Evolutionary conservation across 2,797 vertebrate genomes (phyloP).

Genomic region (Alcedo atthis): DNA sequence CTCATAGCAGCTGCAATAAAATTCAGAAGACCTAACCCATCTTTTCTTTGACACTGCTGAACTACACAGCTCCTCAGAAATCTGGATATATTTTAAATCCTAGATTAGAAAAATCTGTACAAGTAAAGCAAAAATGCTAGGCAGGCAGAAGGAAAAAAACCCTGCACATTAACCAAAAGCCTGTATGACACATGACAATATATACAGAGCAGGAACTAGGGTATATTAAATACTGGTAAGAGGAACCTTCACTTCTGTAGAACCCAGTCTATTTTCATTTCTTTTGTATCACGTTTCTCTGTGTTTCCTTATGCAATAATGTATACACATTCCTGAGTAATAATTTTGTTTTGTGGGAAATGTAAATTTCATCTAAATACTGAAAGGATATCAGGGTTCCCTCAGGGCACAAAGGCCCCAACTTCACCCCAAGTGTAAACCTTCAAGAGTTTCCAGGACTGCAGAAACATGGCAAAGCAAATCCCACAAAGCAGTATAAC

Average conservation of each 20-base stretch:
- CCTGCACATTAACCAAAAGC: background rate
- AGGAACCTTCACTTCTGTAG: background rate
- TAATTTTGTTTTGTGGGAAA: background rate
- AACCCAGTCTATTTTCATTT: background rate
- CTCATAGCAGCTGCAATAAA: accelerated
- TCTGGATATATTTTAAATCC: background rate
- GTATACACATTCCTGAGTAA: background rate
- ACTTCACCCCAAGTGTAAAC: background rate
- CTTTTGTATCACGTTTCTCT: background rate
- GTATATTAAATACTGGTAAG: background rate
- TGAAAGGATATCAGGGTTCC: background rate
- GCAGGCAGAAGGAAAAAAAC: background rate
- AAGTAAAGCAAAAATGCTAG: background rate
- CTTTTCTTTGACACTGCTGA: background rate
- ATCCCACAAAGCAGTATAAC: background rate
- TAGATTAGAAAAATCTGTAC: background rate
- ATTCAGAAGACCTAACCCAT: background rate
- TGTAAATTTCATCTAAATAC: background rate
- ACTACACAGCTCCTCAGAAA: background rate
- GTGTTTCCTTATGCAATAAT: background rate
- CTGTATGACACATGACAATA: background rate
- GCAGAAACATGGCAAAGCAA: background rate
- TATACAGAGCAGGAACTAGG: background rate
- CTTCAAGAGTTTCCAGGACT: background rate
- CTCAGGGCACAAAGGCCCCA: background rate